Evolutionary conservation across 2,113 vertebrate species (phyloP), one percentile per base, ranked within the genome.

Genomic region (Gambusia affinis): DNA sequence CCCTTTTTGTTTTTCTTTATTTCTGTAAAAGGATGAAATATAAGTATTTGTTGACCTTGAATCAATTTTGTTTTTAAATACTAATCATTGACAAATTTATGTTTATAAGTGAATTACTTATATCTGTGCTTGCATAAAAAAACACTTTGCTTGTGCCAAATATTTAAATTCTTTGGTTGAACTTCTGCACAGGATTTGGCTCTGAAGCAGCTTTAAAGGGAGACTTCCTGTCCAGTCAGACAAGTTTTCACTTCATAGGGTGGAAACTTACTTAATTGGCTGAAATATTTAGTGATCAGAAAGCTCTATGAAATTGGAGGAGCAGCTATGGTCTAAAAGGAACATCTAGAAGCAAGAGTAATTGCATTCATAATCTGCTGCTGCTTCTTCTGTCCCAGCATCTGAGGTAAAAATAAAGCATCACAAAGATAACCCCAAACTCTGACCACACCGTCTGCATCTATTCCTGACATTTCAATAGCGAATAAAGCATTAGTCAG

Each of bases 101-200:
- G 39, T 72, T 72, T 78, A 22, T 73, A 67, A 70, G 82, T 86
- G 82, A 80, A 85, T 62, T 62, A 74, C 60, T 72, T 68, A 86
- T 80, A 81, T 88, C 44, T 82, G 63, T 81, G 75, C 64, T 81
- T 80, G 78, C 85, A 54, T 77, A 60, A 79, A 85, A 82, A 80
- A 80, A 10, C 24, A 24, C 24, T 90, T 87, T 90, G 70, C 92
- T 92, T 91, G 91, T 94, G 93, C 92, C 94, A 94, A 94, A 94
- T 91, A 84, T 88, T 85, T 81, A 64, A 76, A 80, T 89, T 82
- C 67, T 90, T 86, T 87, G 83, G 85, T 89, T 89, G 78, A 87
- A 73, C 64, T 73, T 76, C 67, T 79, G 76, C 79, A 89, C 76
- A 77, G 77, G 73, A 78, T 71, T 60, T 77, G 71, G 68, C 81